Base-by-base conservation (phyloP, 2,888 invertebrate species). In the Drosophila neotestacea region DNA sequence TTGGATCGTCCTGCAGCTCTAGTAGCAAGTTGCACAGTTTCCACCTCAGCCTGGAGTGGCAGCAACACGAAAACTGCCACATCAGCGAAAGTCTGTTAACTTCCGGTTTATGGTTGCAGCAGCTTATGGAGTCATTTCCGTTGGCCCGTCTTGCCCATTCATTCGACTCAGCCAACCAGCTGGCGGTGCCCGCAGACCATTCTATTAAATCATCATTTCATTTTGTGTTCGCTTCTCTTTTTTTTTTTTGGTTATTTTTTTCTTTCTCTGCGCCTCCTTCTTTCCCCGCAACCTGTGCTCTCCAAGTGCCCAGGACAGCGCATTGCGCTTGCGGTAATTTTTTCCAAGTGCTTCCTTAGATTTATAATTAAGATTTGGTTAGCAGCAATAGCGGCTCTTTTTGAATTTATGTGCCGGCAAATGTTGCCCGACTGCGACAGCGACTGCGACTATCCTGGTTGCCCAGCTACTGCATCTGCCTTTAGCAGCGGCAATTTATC, bases 281-380 rank as follows among this genome's bases (percentile, higher is more conserved):
- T 50, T 11, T 27, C 41, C 60, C 42, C 10, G 22, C 6, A 9
- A 36, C 41, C 47, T 16, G 32, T 16, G 32, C 51, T 34, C 34
- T 10, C 61, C 47, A 52, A 34, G 27, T 22, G 28, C 42, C 51
- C 61, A 64, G 76, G 56, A 71, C 67, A 59, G 73, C 79, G 77
- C 87, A 81, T 70, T 87, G 84, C 85, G 85, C 88, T 84, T 84
- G 84, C 77, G 88, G 84, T 87, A 87, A 87, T 88, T 88, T 75
- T 81, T 79, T 81, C 78, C 81, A 85, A 78, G 85, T 77, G 86
- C 87, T 91, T 91, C 90, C 90, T 90, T 90, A 91, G 90, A 90
- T 90, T 90, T 90, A 91, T 91, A 90, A 90, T 90, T 90, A 90
- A 90, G 90, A 90, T 90, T 90, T 90, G 90, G 91, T 90, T 89